Evolutionary conservation across 2,888 invertebrate species (phyloP), one percentile per base, ranked within the genome.

Genomic region (Lasioglossum zephyrum): DNA sequence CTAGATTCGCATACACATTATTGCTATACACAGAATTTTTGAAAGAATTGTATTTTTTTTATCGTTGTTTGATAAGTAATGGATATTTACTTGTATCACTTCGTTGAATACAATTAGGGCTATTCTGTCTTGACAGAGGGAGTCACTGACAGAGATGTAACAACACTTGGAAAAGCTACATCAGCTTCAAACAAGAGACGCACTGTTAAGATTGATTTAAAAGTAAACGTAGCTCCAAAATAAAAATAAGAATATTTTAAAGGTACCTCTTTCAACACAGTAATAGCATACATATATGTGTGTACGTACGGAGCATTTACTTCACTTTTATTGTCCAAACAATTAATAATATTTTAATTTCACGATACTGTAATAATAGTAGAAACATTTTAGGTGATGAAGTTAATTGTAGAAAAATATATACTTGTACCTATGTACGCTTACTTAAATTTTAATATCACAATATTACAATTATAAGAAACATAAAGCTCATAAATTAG

Each of bases 61-160:
- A 11, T 57, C n/a, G 4, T n/a, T 39, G 39, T 47, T 72, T 44
- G 41, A 57, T 81, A 74, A 57, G 72, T 75, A 75, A 76, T 60
- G 72, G 18, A 26, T 44, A 63, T 95, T 95, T n/a, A 57, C 11
- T 57, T 95, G 94, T 94, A 77, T 79, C 66, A 77, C 36, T 82
- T 83, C 74, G 41, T 60, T 82, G 57, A 79, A 81, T 88, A 85
- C 76, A 89, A 77, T 18, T 81, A 31, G 39, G 79, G 89, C 87
- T 89, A 89, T 94, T 94, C 93, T 94, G 93, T 94, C 94, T 94
- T 94, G 93, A 92, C 94, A 94, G 94, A 94, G 94, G 93, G 92
- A 87, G 90, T 91, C 92, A 87, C 88, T 90, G 89, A 93, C 83
- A 92, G 90, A 92, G 90, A 93, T 88, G 92, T 92, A 87, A 92